Conservation (phyloP, 1,140 invertebrate genomes). For the Globodera rostochiensis region DNA sequence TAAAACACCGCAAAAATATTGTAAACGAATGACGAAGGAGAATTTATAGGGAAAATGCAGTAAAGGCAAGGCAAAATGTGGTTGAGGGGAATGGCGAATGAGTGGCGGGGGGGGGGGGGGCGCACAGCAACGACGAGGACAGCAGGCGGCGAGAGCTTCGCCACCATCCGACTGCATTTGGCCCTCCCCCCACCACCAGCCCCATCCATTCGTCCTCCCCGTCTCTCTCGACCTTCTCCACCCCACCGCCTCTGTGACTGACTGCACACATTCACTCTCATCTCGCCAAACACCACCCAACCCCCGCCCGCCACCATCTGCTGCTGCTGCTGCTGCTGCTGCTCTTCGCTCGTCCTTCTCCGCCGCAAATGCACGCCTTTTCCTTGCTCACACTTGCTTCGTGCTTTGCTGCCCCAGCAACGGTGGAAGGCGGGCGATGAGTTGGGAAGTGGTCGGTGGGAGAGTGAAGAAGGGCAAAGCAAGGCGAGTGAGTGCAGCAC, state of each 20-base stretch:
- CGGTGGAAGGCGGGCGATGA: neutral
- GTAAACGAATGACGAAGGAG: too few species aligned
- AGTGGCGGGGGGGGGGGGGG: neutral
- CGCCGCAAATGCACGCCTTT: neutral
- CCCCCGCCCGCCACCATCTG: too few species aligned
- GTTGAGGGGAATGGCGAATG: neutral
- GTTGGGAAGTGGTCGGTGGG: neutral
- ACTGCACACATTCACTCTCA: neutral
- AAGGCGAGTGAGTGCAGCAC: neutral
- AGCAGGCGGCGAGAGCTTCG: neutral
- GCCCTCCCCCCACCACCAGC: too few species aligned
- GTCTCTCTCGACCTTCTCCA: neutral
- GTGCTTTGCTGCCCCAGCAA: conserved; percentile 3
- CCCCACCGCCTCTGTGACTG: neutral
- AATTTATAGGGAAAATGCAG: neutral
- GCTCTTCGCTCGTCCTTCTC: neutral
- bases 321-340: neutral
- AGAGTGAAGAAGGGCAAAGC: neutral
- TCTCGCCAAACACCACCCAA: too few species aligned
- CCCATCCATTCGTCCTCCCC: neutral
- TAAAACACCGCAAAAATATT: too few species aligned
- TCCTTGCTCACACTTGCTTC: neutral
- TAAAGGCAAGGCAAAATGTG: neutral
- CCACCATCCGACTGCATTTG: neutral
- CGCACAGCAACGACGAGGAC: neutral